phyloP scores from a whole-genome alignment of 2,797 vertebrate species.

The Alauda arvensis region DNA sequence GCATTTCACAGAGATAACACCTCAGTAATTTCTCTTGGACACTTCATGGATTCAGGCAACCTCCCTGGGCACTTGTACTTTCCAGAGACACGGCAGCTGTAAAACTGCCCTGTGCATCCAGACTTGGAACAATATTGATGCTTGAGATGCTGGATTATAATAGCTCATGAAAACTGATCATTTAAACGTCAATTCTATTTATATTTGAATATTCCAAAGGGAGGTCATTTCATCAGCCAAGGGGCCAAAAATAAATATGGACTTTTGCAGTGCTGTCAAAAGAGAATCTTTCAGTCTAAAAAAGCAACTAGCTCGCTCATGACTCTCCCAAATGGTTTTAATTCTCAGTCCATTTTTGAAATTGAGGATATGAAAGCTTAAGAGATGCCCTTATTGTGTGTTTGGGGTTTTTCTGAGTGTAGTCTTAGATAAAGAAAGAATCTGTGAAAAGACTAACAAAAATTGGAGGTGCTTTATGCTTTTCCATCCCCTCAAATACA shows the following conservation, averaged over 20 bases:
- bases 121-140: neutral
- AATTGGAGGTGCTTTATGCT: neutral
- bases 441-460: neutral
- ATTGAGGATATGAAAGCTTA: conserved; percentile 7
- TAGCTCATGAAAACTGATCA: neutral
- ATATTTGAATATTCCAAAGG: conserved; percentile 11
- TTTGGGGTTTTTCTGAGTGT: neutral
- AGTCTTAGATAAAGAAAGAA: neutral
- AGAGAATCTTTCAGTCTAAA: conserved; percentile 25
- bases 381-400: neutral
- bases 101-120: neutral
- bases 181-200: conserved; percentile 7
- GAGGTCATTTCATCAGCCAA: conserved; percentile 18
- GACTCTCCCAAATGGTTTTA: neutral
- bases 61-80: neutral
- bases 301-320: neutral
- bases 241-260: conserved; percentile 22
- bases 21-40: neutral
- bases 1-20: conserved; percentile 47
- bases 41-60: neutral
- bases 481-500: neutral
- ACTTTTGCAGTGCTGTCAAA: conserved; percentile 24
- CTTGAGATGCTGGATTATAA: neutral
- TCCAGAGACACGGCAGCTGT: neutral
- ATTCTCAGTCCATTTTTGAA: neutral